phyloP scores from a whole-genome alignment of 2,888 invertebrate species.

The Phortica okadai region DNA sequence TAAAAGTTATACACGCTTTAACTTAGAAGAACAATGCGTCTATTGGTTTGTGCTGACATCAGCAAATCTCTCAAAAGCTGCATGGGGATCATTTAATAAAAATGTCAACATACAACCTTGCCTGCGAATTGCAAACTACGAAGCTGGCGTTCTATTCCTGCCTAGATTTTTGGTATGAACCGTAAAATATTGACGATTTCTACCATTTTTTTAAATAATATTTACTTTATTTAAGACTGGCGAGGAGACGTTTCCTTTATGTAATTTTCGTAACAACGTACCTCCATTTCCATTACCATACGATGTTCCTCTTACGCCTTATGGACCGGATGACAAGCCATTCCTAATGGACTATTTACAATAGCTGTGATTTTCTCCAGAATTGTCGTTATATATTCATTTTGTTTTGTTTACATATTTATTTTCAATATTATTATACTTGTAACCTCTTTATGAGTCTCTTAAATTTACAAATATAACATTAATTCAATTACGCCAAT shows the following conservation, averaged over 20 bases:
- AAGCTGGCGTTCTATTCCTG: slow-evolving; percentile 92
- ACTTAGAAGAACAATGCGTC: slow-evolving; percentile 79
- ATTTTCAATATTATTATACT: not conserved
- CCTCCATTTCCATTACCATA: slow-evolving; percentile 84
- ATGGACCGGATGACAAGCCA: slow-evolving; percentile 82
- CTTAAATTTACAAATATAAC: too few species aligned
- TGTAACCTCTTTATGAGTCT: not conserved
- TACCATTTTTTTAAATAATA: not conserved
- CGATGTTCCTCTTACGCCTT: slow-evolving; percentile 87
- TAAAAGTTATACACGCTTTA: slow-evolving; percentile 90
- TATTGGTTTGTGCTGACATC: slow-evolving; percentile 92
- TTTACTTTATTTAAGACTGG: slow-evolving; percentile 78
- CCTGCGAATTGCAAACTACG: slow-evolving; percentile 88
- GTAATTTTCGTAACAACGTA: slow-evolving; percentile 66
- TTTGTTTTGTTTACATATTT: not conserved
- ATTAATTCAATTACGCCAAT: too few species aligned
- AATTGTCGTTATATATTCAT: not conserved
- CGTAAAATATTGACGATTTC: slow-evolving; percentile 51
- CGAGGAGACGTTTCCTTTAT: slow-evolving; percentile 80
- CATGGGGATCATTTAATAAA: slow-evolving; percentile 89
- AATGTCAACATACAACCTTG: slow-evolving; percentile 79
- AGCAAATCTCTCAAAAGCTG: slow-evolving; percentile 97
- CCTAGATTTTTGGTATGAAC: slow-evolving; percentile 86
- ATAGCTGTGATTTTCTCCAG: slow-evolving; percentile 21
- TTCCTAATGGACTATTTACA: slow-evolving; percentile 82